Conservation (phyloP, 2,797 vertebrate species). For the Chaetophractus vellerosus region DNA sequence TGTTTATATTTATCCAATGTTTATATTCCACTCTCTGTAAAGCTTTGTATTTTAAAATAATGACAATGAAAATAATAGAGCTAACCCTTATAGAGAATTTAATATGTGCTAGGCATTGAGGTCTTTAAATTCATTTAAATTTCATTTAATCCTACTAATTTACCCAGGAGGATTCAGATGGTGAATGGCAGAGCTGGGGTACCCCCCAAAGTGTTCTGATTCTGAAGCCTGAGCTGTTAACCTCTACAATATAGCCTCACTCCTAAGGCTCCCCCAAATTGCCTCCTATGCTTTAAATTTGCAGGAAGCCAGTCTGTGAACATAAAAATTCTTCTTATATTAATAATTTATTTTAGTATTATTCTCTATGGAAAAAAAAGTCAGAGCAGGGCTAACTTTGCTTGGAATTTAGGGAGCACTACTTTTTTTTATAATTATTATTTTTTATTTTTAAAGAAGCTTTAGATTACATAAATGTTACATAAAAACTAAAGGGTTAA, state of each 20-base stretch:
- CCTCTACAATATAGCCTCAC: background rate
- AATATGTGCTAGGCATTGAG: background rate
- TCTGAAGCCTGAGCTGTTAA: background rate
- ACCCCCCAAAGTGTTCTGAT: background rate
- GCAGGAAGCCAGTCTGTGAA: background rate
- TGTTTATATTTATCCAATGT: background rate
- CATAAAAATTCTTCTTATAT: background rate
- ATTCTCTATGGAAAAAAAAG: background rate
- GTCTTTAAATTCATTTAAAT: constrained; percentile 6
- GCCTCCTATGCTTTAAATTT: background rate
- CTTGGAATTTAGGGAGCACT: background rate
- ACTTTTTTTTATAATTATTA: too few relatives aligned
- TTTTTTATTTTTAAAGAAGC: too few relatives aligned
- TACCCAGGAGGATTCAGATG: background rate
- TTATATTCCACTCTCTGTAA: background rate
- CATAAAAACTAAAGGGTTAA: too few relatives aligned
- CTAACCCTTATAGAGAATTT: background rate
- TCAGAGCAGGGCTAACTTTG: background rate
- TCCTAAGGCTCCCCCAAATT: background rate
- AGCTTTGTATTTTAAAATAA: constrained; percentile 45
- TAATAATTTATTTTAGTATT: background rate
- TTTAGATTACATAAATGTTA: too few relatives aligned
- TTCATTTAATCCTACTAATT: background rate
- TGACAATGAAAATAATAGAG: background rate
- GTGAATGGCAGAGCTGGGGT: background rate